Evolutionary conservation across 2,113 vertebrate species (phyloP).

Genomic region (Gallinago media): DNA sequence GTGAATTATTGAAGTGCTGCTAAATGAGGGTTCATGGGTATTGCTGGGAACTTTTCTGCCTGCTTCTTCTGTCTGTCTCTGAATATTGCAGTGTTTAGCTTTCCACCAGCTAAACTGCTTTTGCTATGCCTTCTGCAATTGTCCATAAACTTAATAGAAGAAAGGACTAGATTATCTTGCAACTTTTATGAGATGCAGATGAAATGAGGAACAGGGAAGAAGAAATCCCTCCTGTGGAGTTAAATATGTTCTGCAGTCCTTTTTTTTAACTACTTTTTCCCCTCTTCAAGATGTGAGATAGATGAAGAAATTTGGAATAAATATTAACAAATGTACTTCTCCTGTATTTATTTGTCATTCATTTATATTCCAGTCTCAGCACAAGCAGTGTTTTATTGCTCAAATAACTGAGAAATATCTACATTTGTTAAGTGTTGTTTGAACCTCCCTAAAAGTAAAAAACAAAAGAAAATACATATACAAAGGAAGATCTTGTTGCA

Average conservation of each 20-base stretch:
- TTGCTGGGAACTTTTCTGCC: neutral
- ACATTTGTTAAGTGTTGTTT: neutral
- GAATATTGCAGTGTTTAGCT: neutral
- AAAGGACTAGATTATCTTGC: neutral
- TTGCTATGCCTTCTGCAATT: neutral
- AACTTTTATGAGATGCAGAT: neutral
- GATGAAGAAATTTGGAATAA: neutral
- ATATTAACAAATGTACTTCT: neutral
- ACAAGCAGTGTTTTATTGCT: neutral
- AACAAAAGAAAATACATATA: neutral
- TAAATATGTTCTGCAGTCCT: neutral
- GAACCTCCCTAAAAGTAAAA: neutral
- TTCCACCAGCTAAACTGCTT: neutral
- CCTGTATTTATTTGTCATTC: slow-evolving; percentile 18
- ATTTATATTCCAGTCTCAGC: slow-evolving; percentile 12
- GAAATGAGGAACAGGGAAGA: neutral
- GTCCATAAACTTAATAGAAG: neutral
- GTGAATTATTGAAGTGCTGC: neutral
- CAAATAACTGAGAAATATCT: neutral
- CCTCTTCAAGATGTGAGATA: neutral
- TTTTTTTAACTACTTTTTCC: neutral
- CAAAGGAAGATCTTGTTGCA: neutral
- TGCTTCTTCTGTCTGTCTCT: neutral
- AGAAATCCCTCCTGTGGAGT: neutral
- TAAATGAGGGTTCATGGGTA: neutral